These are phyloP conservation scores for Sarcophaga rosellei DNA, from an alignment of 2,888 invertebrate species.

Conservation along the genomic window DNA sequence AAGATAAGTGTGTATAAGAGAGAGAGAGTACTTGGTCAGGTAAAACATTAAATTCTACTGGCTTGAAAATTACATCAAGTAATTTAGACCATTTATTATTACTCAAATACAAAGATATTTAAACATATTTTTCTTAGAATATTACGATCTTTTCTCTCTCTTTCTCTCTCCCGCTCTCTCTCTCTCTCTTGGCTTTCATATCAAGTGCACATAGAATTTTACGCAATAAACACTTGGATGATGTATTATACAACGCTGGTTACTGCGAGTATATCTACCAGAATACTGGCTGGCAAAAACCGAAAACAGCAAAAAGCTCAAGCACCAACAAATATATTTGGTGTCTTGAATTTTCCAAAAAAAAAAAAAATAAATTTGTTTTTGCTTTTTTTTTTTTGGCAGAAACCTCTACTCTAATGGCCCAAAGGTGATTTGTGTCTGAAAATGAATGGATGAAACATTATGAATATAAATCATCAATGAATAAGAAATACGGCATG, in stretches of 20 bases:
- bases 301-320: neutral
- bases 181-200: constrained; percentile 10
- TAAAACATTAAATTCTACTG: constrained; percentile 45
- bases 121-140: constrained; percentile 31
- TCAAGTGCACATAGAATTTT: constrained; percentile 18
- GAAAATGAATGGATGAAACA: constrained; percentile 46
- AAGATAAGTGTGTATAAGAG: neutral
- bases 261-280: neutral
- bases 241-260: constrained; percentile 20
- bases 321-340: neutral
- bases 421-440: constrained; percentile 54
- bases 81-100: constrained; percentile 51
- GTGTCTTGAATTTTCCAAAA: too few relatives aligned
- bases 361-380: neutral
- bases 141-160: neutral
- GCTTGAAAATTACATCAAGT: constrained; percentile 42
- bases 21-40: constrained; percentile 38
- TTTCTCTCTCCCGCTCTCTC: neutral
- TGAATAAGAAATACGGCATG: constrained; percentile 8
- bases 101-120: constrained; percentile 17
- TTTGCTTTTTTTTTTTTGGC: constrained; percentile 29
- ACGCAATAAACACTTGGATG: constrained; percentile 41
- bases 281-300: neutral
- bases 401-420: constrained; percentile 25
- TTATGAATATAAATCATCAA: constrained; percentile 54